Evolutionary conservation across 2,888 invertebrate species (phyloP), one percentile per base, ranked within the genome.

Genomic region (Rhagophthalmus giganteus): DNA sequence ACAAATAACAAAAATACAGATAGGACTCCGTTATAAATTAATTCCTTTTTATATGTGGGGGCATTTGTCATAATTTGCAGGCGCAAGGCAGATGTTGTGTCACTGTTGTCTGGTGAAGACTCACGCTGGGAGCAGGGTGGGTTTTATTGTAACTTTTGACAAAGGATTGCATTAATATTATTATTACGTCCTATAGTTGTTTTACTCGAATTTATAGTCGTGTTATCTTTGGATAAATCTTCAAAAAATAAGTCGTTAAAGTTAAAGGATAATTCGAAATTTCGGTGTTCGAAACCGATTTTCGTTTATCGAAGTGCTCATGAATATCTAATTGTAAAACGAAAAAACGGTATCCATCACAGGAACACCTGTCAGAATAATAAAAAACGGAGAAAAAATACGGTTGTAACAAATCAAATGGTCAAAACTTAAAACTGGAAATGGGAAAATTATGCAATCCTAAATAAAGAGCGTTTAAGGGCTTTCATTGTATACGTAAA

Each of bases 21-120:
- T 47, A 38, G 38, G 20, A 38, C 39, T 26, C 38, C 10, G 47
- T 57, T 53, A 59, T 58, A 58, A 62, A 61, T 62, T 62, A 60
- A 60, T 63, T 59, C 55, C 48, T 54, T 54, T 61, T 54, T 54
- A 51, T 61, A 56, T 59, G 51, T 50, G 39, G 42, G 61, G 55
- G 62, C 63, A 67, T 67, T 66, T 63, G 64, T 67, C 66, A 68
- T 69, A 70, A 70, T 70, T 70, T 68, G 70, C 70, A 66, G 68
- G 46, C 64, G 65, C 55, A 61, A 62, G 60, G 70, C 71, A 71
- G 71, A 68, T 71, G 71, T 68, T 70, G 60, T 71, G 71, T 71
- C 71, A 71, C 67, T 70, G 67, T 65, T 64, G 66, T 67, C 63
- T 60, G 63, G 60, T 56, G 62, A 57, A 61, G 53, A 60, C 58